phyloP scores from a whole-genome alignment of 2,888 invertebrate species.

The Nephrotoma appendiculata region DNA sequence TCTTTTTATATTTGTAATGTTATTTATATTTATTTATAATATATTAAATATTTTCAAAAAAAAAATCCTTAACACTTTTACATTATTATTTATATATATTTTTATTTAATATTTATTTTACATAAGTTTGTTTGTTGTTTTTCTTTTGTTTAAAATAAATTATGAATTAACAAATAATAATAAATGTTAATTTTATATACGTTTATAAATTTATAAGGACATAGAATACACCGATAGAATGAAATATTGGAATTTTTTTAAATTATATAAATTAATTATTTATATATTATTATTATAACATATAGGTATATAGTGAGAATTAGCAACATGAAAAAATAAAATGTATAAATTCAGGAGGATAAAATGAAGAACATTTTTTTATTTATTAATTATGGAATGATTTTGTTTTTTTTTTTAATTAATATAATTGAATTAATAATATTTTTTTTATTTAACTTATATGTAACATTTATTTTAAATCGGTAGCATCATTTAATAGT shows the following conservation, averaged over 20 bases:
- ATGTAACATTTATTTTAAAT: constrained; percentile 37
- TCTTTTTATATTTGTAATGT: neutral
- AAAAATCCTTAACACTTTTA: neutral
- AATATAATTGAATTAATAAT: neutral
- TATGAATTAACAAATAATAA: neutral
- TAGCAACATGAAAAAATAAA: neutral
- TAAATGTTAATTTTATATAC: neutral
- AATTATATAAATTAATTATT: neutral
- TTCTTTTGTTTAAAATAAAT: neutral
- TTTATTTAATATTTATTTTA: neutral
- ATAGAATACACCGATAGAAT: neutral
- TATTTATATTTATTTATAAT: neutral
- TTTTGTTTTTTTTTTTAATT: neutral
- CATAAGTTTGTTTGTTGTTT: neutral
- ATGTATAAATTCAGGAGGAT: neutral
- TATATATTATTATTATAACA: neutral
- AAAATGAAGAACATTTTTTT: neutral
- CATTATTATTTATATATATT: neutral
- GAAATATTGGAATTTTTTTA: neutral
- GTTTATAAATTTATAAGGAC: neutral
- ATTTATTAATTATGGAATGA: neutral
- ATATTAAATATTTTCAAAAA: neutral
- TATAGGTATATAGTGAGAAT: neutral
- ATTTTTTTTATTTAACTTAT: neutral
- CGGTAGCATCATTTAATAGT: constrained; percentile 43